Percentiles rank a stretch among this genome's conserved stretches.
Conservation (phyloP, 92 coral and sea anemone genomes). For the Umimayanthus kanabou region DNA sequence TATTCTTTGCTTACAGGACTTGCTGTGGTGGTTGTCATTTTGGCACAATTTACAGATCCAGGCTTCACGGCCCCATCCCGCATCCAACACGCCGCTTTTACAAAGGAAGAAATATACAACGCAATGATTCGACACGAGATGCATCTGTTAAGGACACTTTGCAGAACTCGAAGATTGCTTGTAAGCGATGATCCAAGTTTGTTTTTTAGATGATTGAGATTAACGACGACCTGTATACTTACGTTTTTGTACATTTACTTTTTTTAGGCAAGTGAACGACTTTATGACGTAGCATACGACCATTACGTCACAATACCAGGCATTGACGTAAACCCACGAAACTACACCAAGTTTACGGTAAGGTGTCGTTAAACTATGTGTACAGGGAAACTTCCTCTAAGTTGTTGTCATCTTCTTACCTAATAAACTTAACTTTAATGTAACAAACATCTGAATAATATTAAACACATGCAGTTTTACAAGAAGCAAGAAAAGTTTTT, state of each 20-base stretch:
- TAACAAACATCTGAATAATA: no score
- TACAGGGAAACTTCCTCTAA: no score
- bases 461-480: no score
- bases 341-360: slow-evolving; percentile 35
- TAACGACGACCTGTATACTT: background rate
- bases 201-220: no score
- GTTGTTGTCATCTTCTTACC: no score
- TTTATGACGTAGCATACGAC: background rate
- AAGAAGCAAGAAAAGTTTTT: no score
- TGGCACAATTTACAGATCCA: background rate
- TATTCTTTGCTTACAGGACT: background rate
- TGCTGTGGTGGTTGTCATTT: background rate
- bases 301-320: slow-evolving; percentile 28
- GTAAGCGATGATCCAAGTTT: background rate
- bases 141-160: background rate
- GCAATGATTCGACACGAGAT: background rate
- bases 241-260: background rate
- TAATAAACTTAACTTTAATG: no score
- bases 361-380: background rate
- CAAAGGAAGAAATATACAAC: background rate
- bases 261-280: slow-evolving; percentile 1
- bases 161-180: background rate
- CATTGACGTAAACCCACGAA: background rate
- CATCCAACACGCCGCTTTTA: background rate
- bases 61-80: background rate